A percentile compares a stretch with the other conserved stretches of the same genome.
Evolutionary conservation across 2,888 invertebrate genomes (phyloP).

Genomic region (Scaptomyza flava): DNA sequence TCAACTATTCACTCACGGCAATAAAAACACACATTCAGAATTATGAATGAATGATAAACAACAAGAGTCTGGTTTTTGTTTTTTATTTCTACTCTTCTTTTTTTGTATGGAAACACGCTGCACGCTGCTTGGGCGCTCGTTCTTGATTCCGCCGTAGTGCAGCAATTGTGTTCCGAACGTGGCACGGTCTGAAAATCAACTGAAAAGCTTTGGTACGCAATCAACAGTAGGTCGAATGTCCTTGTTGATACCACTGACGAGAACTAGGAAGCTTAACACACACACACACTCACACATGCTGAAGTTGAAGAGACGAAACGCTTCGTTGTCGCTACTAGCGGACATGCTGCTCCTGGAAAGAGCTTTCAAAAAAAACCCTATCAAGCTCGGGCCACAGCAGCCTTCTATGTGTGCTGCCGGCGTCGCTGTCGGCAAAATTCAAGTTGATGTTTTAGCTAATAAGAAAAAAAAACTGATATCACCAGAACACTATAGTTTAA

Average conservation of each 20-base stretch:
- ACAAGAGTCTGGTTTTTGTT: slow-evolving; percentile 19
- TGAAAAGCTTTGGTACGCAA: slow-evolving; percentile 74
- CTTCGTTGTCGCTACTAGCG: slow-evolving; percentile 21
- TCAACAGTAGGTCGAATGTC: slow-evolving; percentile 80
- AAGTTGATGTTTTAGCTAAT: slow-evolving; percentile 32
- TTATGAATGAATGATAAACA: slow-evolving; percentile 11
- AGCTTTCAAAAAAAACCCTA: slow-evolving; percentile 38
- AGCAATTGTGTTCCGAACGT: slow-evolving; percentile 67
- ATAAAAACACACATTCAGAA: slow-evolving; percentile 15
- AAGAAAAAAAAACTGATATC: slow-evolving; percentile 47
- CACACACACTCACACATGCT: slow-evolving; percentile 9
- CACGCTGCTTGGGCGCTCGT: slow-evolving; percentile 37
- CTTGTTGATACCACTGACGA: slow-evolving; percentile 70
- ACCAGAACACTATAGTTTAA: slow-evolving; percentile 44
- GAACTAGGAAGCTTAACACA: slow-evolving; percentile 49
- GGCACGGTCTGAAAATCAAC: slow-evolving; percentile 78
- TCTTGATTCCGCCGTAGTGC: slow-evolving; percentile 33
- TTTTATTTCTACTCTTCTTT: background rate
- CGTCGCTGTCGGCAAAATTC: background rate
- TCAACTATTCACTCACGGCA: slow-evolving; percentile 1
- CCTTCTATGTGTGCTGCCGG: slow-evolving; percentile 3
- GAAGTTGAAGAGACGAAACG: slow-evolving; percentile 49
- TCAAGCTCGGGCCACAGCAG: slow-evolving; percentile 45
- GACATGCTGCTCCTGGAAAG: slow-evolving; percentile 47
- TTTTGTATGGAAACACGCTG: slow-evolving; percentile 43